A percentile compares a stretch with the other conserved stretches of the same genome.
Evolutionary conservation across 2,113 vertebrate genomes (phyloP).

Genomic region (Tyto alba): DNA sequence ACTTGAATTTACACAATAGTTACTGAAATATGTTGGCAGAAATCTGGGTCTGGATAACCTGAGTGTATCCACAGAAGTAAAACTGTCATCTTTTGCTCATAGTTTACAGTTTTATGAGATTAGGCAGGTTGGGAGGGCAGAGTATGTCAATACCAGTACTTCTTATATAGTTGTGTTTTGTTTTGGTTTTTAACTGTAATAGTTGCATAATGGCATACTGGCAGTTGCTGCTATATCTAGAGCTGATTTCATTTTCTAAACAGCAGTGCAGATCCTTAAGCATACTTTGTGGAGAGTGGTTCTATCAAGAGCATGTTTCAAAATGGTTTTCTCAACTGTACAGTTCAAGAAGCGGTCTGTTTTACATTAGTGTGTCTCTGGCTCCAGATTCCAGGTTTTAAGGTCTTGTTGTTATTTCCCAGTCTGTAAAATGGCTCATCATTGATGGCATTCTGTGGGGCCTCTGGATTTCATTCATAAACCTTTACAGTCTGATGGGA

Average conservation of each 20-base stretch:
- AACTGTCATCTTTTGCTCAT: neutral
- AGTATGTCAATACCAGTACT: neutral
- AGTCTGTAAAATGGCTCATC: slow-evolving; percentile 11
- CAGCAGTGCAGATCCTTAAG: neutral
- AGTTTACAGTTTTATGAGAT: neutral
- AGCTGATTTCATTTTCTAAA: neutral
- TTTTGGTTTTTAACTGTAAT: neutral
- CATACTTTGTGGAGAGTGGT: neutral
- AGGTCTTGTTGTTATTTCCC: neutral
- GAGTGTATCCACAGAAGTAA: neutral
- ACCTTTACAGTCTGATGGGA: neutral
- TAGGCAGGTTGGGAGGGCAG: neutral
- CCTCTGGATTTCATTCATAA: slow-evolving; percentile 41
- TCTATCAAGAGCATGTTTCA: neutral
- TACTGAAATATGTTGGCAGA: slow-evolving; percentile 26
- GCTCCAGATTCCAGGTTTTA: neutral
- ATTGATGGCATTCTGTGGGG: neutral
- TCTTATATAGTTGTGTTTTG: neutral
- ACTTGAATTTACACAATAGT: slow-evolving; percentile 10
- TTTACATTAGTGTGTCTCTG: neutral
- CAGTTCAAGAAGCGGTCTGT: neutral
- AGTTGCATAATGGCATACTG: neutral
- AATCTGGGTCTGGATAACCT: neutral
- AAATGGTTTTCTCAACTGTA: accelerated
- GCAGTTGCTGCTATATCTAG: neutral